Percentiles rank a stretch among this genome's conserved stretches.
Conservation (phyloP, 1,140 invertebrate species). For the Dendroctonus valens region DNA sequence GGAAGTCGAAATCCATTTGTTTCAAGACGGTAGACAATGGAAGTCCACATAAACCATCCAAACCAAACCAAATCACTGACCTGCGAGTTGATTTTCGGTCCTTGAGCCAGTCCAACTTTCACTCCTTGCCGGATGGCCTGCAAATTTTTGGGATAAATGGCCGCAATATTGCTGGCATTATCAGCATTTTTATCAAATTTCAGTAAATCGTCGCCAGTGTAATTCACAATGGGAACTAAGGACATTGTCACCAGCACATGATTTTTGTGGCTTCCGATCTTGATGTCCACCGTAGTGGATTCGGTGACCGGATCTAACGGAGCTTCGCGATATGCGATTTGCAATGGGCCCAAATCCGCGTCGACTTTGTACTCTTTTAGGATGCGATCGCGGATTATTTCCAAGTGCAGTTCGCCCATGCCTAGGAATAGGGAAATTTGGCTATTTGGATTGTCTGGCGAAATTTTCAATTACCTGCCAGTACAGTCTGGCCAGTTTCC, state of each 20-base stretch:
- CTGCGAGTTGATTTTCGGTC: slow-evolving; percentile 71
- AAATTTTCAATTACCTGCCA: slow-evolving; percentile 59
- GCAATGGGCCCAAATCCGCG: slow-evolving; percentile 88
- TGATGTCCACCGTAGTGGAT: slow-evolving; percentile 61
- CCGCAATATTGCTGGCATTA: slow-evolving; percentile 61
- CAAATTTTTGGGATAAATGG: slow-evolving; percentile 60
- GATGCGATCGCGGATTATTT: slow-evolving; percentile 89
- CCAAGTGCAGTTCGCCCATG: slow-evolving; percentile 97
- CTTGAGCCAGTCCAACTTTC: slow-evolving; percentile 62
- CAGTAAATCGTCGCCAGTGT: slow-evolving; percentile 46
- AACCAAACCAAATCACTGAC: slow-evolving; percentile 47
- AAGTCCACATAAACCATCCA: not conserved
- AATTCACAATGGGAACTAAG: slow-evolving; percentile 50
- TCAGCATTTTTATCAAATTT: slow-evolving; percentile 66
- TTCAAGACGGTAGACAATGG: not conserved
- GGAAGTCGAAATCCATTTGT: too few species aligned
- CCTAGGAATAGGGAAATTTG: slow-evolving; percentile 43
- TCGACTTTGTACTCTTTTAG: slow-evolving; percentile 88
- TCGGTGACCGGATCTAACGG: slow-evolving; percentile 56
- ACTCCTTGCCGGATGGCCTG: slow-evolving; percentile 63
- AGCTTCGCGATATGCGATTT: slow-evolving; percentile 90
- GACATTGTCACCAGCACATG: slow-evolving; percentile 60
- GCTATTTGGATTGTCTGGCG: slow-evolving; percentile 6
- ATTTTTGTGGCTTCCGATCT: slow-evolving; percentile 62
- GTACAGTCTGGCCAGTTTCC: slow-evolving; percentile 83